phyloP scores from a whole-genome alignment of 2,113 vertebrate species.

The Lepisosteus osseus region DNA sequence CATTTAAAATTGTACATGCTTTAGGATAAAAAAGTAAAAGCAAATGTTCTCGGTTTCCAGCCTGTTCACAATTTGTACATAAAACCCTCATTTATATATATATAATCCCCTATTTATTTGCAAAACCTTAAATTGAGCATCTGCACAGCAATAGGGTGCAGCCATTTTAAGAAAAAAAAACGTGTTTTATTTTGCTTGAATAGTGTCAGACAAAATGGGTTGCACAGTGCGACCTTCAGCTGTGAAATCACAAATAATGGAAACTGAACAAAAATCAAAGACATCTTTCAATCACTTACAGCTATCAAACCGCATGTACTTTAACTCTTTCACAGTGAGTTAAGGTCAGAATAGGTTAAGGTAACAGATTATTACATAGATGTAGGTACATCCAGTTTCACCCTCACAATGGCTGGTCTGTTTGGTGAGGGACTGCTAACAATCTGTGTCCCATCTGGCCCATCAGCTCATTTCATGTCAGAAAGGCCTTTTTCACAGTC shows the following conservation, averaged over 20 bases:
- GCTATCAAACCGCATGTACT: neutral
- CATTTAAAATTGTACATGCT: too few species aligned
- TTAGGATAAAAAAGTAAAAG: too few species aligned
- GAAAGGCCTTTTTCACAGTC: conserved; percentile 45
- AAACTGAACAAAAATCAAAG: neutral
- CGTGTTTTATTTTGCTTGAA: too few species aligned
- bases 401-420: conserved; percentile 49
- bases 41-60: too few species aligned
- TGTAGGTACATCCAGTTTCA: conserved; percentile 43
- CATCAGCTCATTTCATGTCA: conserved; percentile 47
- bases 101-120: too few species aligned
- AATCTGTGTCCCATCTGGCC: conserved; percentile 36
- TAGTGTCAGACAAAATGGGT: too few species aligned
- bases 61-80: too few species aligned
- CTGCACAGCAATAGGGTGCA: too few species aligned
- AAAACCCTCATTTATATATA: too few species aligned
- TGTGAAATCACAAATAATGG: neutral
- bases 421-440: conserved; percentile 45
- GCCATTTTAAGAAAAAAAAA: too few species aligned
- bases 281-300: neutral
- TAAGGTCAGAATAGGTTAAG: conserved; percentile 38
- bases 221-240: too few species aligned
- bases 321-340: conserved; percentile 6
- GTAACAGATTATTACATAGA: conserved; percentile 28
- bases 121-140: too few species aligned